phyloP scores from a whole-genome alignment of 2,888 invertebrate species.

The Drosophila nr. perissopoda region DNA sequence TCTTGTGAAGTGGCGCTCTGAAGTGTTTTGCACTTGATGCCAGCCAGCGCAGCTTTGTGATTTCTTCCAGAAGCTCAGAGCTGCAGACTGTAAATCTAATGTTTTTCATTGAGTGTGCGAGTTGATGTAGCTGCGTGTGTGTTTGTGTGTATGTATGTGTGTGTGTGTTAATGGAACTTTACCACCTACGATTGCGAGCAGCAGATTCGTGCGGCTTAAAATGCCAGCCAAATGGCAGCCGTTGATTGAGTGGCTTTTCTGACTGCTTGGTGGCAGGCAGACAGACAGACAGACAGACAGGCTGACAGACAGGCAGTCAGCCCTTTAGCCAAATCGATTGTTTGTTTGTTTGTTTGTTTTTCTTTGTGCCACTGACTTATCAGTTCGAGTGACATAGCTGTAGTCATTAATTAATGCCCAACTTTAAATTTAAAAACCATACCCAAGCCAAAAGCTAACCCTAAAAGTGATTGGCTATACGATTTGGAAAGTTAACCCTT shows the following conservation, averaged over 20 bases:
- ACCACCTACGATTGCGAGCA: conserved; percentile 27
- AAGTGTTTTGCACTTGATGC: conserved; percentile 65
- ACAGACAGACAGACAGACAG: background rate
- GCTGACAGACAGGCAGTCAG: background rate
- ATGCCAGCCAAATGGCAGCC: conserved; percentile 50
- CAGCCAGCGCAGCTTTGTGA: conserved; percentile 64
- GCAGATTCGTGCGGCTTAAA: conserved; percentile 36
- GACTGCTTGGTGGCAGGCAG: background rate
- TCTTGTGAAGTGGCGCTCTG: conserved; percentile 67
- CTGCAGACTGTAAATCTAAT: conserved; percentile 49
- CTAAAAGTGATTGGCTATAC: background rate
- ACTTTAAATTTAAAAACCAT: conserved; percentile 25
- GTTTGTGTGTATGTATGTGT: conserved; percentile 1
- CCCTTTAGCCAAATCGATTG: conserved; percentile 66
- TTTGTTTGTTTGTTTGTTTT: conserved; percentile 46
- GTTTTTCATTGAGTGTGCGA: conserved; percentile 18
- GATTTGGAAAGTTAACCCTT: background rate
- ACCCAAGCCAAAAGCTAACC: background rate
- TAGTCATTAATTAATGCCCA: conserved; percentile 52
- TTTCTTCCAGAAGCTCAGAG: conserved; percentile 39
- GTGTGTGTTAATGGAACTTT: conserved; percentile 52
- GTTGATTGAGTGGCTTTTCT: conserved; percentile 66
- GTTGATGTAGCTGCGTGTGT: background rate
- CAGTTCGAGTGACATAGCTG: conserved; percentile 49
- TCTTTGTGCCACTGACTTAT: conserved; percentile 30